These are phyloP conservation scores for Eupithecia dodoneata DNA, from an alignment of 2,888 invertebrate genomes.

Conservation along the genomic window DNA sequence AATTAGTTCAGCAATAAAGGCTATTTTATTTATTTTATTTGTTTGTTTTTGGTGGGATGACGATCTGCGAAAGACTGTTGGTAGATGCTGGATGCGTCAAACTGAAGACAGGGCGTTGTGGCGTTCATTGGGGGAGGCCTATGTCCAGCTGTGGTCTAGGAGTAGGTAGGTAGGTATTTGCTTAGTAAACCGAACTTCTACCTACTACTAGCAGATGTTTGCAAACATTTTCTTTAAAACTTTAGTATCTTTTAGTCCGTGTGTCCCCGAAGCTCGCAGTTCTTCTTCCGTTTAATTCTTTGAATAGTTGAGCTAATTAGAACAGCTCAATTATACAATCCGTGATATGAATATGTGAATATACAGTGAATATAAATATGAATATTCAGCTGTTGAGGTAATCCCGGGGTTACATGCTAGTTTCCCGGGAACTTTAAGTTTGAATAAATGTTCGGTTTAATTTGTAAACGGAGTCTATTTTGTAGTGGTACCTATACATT, in stretches of 20 bases:
- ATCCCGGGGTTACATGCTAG: constrained; percentile 22
- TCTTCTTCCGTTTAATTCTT: constrained; percentile 21
- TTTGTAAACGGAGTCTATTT: neutral
- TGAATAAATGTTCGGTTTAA: constrained; percentile 4
- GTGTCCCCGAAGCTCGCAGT: constrained; percentile 3
- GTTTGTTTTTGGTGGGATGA: too few species aligned
- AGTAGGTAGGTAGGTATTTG: too few species aligned
- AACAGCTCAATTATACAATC: constrained; percentile 25
- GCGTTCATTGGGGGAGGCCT: too few species aligned
- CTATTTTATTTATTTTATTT: too few species aligned
- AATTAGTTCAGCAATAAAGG: too few species aligned
- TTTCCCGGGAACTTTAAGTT: constrained; percentile 8
- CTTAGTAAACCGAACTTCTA: neutral
- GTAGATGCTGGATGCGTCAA: too few species aligned
- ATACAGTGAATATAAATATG: constrained; percentile 16
- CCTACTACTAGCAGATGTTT: neutral
- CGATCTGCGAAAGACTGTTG: too few species aligned
- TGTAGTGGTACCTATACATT: neutral
- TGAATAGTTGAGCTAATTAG: constrained; percentile 32
- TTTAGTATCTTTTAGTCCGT: neutral
- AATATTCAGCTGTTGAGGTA: constrained; percentile 27
- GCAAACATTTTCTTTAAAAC: neutral
- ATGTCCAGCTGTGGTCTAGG: too few species aligned
- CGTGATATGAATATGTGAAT: constrained; percentile 26
- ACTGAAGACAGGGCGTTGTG: too few species aligned